Conservation (phyloP, 1,140 invertebrate genomes). For the Coelopa frigida region DNA sequence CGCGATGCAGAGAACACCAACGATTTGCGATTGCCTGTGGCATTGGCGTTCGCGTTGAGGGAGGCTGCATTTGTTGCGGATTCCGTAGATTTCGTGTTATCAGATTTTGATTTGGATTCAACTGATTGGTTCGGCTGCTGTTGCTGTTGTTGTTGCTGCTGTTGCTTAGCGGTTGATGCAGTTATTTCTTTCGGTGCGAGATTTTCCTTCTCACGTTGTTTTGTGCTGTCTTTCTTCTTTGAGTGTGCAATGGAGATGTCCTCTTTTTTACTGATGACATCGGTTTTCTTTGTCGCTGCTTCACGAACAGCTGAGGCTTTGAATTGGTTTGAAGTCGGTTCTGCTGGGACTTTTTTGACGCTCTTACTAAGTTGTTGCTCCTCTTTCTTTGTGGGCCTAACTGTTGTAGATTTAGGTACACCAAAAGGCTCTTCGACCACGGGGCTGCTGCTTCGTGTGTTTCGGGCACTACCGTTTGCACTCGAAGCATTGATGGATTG, state of each 20-base stretch:
- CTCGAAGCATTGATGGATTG: background rate
- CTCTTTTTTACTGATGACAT: too few species aligned
- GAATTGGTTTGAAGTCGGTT: background rate
- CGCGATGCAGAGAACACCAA: slow-evolving; percentile 14
- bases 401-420: too few species aligned
- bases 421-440: slow-evolving; percentile 4
- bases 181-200: slow-evolving; percentile 39
- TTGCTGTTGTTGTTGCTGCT: slow-evolving; percentile 9
- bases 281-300: background rate
- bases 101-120: slow-evolving; percentile 3
- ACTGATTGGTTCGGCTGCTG: slow-evolving; percentile 15
- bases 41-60: background rate
- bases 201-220: slow-evolving; percentile 43
- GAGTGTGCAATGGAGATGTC: too few species aligned
- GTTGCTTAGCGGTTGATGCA: slow-evolving; percentile 14
- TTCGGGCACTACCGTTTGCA: background rate
- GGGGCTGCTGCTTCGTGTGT: slow-evolving; percentile 8
- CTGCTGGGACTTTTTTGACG: background rate
- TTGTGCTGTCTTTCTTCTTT: slow-evolving; percentile 19
- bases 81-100: background rate
- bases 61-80: background rate
- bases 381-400: background rate
- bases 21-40: slow-evolving; percentile 12
- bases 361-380: too few species aligned
- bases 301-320: background rate